Conservation (phyloP, 2,113 vertebrate genomes). For the Dicerorhinus sumatrensis region DNA sequence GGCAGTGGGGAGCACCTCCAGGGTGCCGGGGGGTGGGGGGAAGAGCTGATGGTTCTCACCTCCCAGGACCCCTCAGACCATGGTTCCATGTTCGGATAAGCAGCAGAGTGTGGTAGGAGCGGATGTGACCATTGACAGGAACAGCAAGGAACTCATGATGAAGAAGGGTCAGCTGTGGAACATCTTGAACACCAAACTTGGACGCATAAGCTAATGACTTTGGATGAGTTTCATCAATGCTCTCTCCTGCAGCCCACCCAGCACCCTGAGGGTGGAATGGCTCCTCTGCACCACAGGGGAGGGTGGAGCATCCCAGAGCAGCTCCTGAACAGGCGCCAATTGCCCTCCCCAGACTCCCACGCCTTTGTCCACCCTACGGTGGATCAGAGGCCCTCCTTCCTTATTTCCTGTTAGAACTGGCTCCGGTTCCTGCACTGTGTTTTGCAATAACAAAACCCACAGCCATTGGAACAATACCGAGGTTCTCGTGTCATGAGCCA, state of each 20-base stretch:
- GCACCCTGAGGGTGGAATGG: rapidly evolving
- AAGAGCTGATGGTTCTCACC: too few relatives aligned
- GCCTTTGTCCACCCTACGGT: rapidly evolving
- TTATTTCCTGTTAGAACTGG: neutral
- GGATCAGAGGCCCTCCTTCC: neutral
- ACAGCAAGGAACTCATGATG: rapidly evolving
- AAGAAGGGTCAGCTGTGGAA: rapidly evolving
- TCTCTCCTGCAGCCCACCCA: neutral
- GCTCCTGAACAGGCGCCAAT: too few relatives aligned
- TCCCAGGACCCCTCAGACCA: too few relatives aligned
- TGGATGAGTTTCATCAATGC: rapidly evolving
- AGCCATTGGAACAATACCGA: neutral
- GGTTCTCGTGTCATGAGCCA: neutral
- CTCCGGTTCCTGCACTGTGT: rapidly evolving
- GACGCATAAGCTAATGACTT: rapidly evolving
- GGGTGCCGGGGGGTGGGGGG: neutral
- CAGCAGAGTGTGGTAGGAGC: too few relatives aligned
- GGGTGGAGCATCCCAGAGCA: neutral
- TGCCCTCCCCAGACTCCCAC: neutral
- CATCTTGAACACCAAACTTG: rapidly evolving
- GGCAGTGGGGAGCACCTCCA: rapidly evolving
- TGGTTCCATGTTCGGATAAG: neutral
- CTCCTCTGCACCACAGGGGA: neutral
- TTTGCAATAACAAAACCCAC: neutral
- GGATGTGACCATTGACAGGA: rapidly evolving